These are phyloP conservation scores for Neosalanx taihuensis DNA, from an alignment of 2,797 vertebrate genomes.

Conservation along the genomic window DNA sequence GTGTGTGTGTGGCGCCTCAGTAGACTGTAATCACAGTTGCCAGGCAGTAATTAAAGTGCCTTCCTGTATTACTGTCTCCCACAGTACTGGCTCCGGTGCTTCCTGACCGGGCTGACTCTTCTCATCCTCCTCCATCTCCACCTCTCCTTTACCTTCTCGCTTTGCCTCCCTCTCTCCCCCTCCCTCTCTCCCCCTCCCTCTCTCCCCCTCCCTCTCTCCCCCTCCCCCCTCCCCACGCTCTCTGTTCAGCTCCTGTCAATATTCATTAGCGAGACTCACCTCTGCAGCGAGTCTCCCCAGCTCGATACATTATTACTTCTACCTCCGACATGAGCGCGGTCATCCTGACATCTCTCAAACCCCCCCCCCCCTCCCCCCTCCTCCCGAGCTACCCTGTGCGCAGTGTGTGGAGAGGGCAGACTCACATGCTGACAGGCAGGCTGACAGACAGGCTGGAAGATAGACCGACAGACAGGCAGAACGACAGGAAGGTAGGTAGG, in stretches of 20 bases:
- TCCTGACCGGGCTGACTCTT: background rate
- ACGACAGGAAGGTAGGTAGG: background rate
- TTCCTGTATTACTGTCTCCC: slow-evolving; percentile 71
- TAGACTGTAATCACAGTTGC: slow-evolving; percentile 68
- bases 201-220: slow-evolving; percentile 40
- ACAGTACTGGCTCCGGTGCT: slow-evolving; percentile 41
- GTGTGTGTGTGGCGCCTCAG: slow-evolving; percentile 30
- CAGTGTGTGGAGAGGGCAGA: too few species aligned
- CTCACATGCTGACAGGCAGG: too few species aligned
- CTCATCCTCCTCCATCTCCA: slow-evolving; percentile 46
- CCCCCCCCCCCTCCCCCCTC: too few species aligned
- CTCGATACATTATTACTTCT: background rate
- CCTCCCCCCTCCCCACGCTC: slow-evolving; percentile 28
- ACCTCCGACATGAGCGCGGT: too few species aligned
- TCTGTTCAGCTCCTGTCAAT: slow-evolving; percentile 55
- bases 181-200: slow-evolving; percentile 47
- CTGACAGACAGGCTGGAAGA: too few species aligned
- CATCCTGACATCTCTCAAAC: background rate
- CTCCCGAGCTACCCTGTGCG: too few species aligned
- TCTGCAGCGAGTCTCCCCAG: slow-evolving; percentile 3
- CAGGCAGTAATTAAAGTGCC: slow-evolving; percentile 73
- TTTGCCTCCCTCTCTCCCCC: slow-evolving; percentile 13
- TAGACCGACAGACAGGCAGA: too few species aligned
- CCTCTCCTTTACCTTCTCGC: slow-evolving; percentile 32
- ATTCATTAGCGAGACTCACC: slow-evolving; percentile 65